Base-by-base conservation (phyloP, 2,797 vertebrate species). In the Champsocephalus esox region DNA sequence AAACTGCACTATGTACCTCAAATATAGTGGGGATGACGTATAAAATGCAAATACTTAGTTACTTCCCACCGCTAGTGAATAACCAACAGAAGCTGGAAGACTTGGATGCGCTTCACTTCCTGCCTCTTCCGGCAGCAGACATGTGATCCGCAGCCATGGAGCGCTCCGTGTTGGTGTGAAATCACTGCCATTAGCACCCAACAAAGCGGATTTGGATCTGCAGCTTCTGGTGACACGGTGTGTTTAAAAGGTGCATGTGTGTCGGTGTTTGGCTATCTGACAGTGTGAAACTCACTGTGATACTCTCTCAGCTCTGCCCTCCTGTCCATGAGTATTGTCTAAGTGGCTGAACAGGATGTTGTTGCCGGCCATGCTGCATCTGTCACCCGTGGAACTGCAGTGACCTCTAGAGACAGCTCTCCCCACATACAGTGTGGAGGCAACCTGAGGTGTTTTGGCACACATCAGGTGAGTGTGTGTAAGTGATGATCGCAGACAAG, bases 361-460 rank as follows among this genome's bases (percentile, higher is more conserved):
- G 85, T 79, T 80, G 67, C 79, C 67, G 87, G 84, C 87, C 86
- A 75, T 75, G 87, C 90, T 92, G 91, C 85, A 90, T 90, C 90
- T 94, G 94, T 93, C 78, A 91, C 94, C 92, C 89, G 90, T 95
- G 94, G 94, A 96, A 95, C 95, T 95, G 92, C 94, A 94, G 93
- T 94, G 94, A 95, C 94, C 94, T 96, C 93, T 96, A 94, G 95
- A 96, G 94, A 95, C 94, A 91, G 82, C 85, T 94, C 89, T 91
- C 91, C 88, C 92, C 90, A 95, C 86, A 83, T 94, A 93, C 88
- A 85, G 86, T 91, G 85, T 64, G 63, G 77, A 85, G 77, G 81
- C 81, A 87, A 84, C 65, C 77, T 80, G 81, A 92, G 86, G 87
- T 88, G 73, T 78, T 85, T 52, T 77, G 86, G 78, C 85, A 83